Evolutionary conservation across 2,113 vertebrate genomes (phyloP), one percentile per base, ranked within the genome.

Genomic region (Mobula birostris): DNA sequence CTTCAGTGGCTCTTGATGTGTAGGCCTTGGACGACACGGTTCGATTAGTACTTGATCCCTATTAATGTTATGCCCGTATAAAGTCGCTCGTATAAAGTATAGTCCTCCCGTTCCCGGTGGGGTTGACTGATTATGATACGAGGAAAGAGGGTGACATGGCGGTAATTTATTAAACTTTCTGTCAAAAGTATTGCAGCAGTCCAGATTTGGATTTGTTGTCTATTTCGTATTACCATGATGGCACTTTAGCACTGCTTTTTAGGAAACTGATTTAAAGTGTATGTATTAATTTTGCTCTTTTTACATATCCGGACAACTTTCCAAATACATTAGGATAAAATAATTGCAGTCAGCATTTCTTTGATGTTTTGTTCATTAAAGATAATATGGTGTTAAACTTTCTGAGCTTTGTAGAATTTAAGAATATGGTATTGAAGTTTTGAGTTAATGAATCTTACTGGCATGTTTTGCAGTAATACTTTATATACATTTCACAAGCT

Each of bases 141-240:
- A 12, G 61, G n/a, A 11, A 77, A 9, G 77, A 79, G 77, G n/a
- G n/a, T n/a, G 77, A 90, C 85, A 90, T 90, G 61, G 85, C 85
- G 85, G 63, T n/a, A 90, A 27, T 68, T 90, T n/a, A 90, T 90
- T 90, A 88, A 88, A 88, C 85, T 88, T 66, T 88, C 58, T 68
- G 85, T 90, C 61, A 88, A 88, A 88, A 88, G 7, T 68, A 29
- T 63, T 90, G 5, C 15, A 68, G 58, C 29, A 90, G n/a, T 63
- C 61, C 14, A 32, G 15, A 17, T 90, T n/a, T 90, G 29, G 21
- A 6, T 88, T 88, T 66, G n/a, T 66, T 17, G 29, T n/a, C 29
- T 15, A 61, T 36, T 90, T 58, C 11, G 29, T 11, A 63, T 27
- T 7, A 88, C 32, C n/a, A n/a, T 15, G 12, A 36, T 66, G 61